Evolutionary conservation across 2,888 invertebrate species (phyloP), one percentile per base, ranked within the genome.

Genomic region (Halocaridina rubra): DNA sequence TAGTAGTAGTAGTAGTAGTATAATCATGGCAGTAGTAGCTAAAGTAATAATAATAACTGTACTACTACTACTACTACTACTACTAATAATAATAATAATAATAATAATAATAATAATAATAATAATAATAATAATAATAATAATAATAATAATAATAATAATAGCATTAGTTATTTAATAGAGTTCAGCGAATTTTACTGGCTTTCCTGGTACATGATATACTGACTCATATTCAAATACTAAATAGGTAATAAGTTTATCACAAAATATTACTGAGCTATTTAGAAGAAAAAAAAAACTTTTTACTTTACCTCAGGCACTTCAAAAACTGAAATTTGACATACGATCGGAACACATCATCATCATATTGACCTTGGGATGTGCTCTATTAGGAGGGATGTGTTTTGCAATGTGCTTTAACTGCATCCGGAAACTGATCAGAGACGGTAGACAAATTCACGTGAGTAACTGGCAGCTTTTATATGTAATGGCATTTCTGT

Each of bases 381-480:
- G 95, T 27, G 92, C 96, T 82, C 96, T 97, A 88, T 93, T 97
- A 79, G 94, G 95, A 61, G 96, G 96, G 32, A 96, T 97, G 95
- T 95, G 95, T 90, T 94, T 95, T 90, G 95, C 96, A 61, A 96
- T 97, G 91, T 93, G 97, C 88, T 96, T 96, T 92, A 97, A 96
- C 90, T 97, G 97, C 91, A 93, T 95, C 88, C 93, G 95, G 89
- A 97, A 97, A 90, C 93, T 97, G 57, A 93, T 96, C 89, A 94
- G 95, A 90, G 97, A 97, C 92, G 96, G 96, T 90, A 94, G 94
- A 90, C 94, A 96, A 89, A 96, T 96, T 90, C 95, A 95, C 93
- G 96, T 96, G 91, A 92, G 93, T 91, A 22, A 8, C n/a, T n/a
- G n/a, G n/a, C n/a, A n/a, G n/a, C n/a, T n/a, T n/a, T n/a, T n/a